Conservation (phyloP, 2,888 invertebrate species). For the Macroteleia sp. region DNA sequence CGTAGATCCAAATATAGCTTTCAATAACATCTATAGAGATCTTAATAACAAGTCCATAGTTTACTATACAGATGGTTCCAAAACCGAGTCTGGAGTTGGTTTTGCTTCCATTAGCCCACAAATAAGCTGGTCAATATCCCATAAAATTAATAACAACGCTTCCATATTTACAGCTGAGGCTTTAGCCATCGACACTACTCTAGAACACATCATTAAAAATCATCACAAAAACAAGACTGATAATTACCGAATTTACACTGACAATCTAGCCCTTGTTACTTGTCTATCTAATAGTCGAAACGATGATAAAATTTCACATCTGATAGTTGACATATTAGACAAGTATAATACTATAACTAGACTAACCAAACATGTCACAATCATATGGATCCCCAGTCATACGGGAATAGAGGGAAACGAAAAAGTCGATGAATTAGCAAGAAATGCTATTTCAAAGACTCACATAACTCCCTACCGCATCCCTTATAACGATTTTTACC, state of each 20-base stretch:
- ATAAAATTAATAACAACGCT: background rate
- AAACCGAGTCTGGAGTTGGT: background rate
- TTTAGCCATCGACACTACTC: background rate
- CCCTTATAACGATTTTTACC: background rate
- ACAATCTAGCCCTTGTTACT: background rate
- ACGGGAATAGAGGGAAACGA: background rate
- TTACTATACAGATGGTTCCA: background rate
- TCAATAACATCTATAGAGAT: background rate
- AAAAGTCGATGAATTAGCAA: background rate
- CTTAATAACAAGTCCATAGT: background rate
- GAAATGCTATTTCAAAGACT: background rate
- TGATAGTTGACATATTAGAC: background rate
- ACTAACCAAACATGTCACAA: background rate
- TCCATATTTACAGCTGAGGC: conserved; percentile 17
- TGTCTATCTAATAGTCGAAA: background rate
- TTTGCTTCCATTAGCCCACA: no score
- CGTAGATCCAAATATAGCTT: background rate
- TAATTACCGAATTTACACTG: background rate
- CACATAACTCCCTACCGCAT: background rate
- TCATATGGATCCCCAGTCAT: conserved; percentile 12
- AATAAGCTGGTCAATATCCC: background rate
- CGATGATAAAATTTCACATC: background rate
- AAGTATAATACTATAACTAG: no score
- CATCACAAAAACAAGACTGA: background rate
- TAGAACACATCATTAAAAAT: background rate